Evolutionary conservation across 2,888 invertebrate genomes (phyloP).

Genomic region (Galerucella pusilla): DNA sequence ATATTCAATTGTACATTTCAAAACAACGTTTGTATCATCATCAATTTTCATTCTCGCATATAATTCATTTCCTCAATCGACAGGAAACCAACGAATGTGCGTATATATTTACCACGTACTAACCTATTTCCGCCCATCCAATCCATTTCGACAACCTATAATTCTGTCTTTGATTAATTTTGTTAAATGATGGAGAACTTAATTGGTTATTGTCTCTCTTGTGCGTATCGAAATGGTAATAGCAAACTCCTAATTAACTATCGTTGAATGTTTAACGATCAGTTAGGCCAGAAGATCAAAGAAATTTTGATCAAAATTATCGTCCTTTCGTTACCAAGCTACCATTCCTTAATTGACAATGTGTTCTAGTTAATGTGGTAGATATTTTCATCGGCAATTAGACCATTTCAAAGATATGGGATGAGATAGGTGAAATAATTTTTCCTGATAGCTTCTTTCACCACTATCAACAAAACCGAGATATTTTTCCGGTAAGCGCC

Average conservation of each 20-base stretch:
- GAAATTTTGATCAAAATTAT: not conserved
- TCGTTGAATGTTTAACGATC: conserved; percentile 3
- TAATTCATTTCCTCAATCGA: conserved; percentile 15
- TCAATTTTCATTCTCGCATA: not conserved
- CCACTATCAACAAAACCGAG: too few relatives aligned
- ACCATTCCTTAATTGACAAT: not conserved
- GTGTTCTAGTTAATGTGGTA: not conserved
- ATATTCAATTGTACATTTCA: too few relatives aligned
- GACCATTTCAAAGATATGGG: not conserved
- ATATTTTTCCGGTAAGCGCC: too few relatives aligned
- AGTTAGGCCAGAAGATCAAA: conserved; percentile 9
- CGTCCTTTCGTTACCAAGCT: not conserved
- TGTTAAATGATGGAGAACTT: conserved; percentile 36
- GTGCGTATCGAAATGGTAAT: conserved; percentile 7
- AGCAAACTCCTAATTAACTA: conserved; percentile 27
- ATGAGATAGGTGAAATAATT: too few relatives aligned
- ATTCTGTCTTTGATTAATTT: conserved; percentile 35
- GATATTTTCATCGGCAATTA: not conserved
- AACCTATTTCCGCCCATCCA: conserved; percentile 19
- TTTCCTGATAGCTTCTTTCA: too few relatives aligned
- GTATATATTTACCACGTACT: conserved; percentile 1
- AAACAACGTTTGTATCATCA: not conserved
- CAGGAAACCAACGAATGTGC: conserved; percentile 13
- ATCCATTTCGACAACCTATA: conserved; percentile 17
- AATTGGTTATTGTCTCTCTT: conserved; percentile 29